Conservation (phyloP, 2,797 vertebrate species). For the Pampus argenteus region DNA sequence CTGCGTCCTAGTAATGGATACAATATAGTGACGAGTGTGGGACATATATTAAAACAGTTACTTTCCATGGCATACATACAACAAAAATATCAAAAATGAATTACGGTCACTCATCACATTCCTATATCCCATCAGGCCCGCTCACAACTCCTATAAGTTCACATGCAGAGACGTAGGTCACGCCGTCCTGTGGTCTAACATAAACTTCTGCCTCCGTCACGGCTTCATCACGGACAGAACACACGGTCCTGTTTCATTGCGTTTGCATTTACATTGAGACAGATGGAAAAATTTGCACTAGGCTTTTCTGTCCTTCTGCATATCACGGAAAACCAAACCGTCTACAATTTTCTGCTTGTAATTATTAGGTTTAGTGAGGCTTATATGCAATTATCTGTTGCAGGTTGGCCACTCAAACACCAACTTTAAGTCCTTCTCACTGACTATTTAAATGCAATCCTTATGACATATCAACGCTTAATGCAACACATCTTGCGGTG, state of each 20-base stretch:
- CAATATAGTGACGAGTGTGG: slow-evolving; percentile 21
- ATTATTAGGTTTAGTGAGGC: slow-evolving; percentile 83
- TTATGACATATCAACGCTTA: slow-evolving; percentile 69
- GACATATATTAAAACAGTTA: slow-evolving; percentile 31
- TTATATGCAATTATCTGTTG: slow-evolving; percentile 80
- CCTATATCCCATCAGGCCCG: slow-evolving; percentile 52
- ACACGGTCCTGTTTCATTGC: slow-evolving; percentile 75
- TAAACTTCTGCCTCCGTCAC: slow-evolving; percentile 69
- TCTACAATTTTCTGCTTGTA: slow-evolving; percentile 82
- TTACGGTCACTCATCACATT: slow-evolving; percentile 44
- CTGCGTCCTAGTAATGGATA: slow-evolving; percentile 22
- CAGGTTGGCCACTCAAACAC: slow-evolving; percentile 79
- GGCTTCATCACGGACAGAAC: slow-evolving; percentile 72
- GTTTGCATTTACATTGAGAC: slow-evolving; percentile 74
- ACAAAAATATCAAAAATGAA: slow-evolving; percentile 38
- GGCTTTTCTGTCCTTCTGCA: slow-evolving; percentile 59
- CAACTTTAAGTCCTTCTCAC: slow-evolving; percentile 73
- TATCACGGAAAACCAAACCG: slow-evolving; percentile 81
- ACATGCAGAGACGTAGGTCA: slow-evolving; percentile 63
- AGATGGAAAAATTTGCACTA: slow-evolving; percentile 78
- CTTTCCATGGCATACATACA: slow-evolving; percentile 19
- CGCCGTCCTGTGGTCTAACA: slow-evolving; percentile 69
- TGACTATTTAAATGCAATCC: slow-evolving; percentile 70
- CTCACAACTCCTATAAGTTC: slow-evolving; percentile 38
- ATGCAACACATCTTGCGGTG: slow-evolving; percentile 68